Evolutionary conservation across 2,888 invertebrate genomes (phyloP).

Genomic region (Antheraea assamensis): DNA sequence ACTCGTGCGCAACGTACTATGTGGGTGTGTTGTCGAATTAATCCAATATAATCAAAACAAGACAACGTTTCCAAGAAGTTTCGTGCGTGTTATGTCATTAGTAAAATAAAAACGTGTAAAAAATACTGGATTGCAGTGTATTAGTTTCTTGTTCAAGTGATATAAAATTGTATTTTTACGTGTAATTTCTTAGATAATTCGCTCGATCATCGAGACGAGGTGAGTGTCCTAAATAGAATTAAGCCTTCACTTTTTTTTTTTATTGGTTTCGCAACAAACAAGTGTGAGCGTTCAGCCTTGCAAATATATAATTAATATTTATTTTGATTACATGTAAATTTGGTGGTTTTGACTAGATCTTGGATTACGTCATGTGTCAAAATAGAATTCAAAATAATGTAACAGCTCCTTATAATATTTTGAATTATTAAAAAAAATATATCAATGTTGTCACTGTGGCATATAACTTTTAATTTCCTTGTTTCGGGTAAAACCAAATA

Average conservation of each 20-base stretch:
- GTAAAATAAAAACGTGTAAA: background rate
- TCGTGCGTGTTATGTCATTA: slow-evolving; percentile 10
- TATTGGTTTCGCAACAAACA: slow-evolving; percentile 5
- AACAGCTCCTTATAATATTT: background rate
- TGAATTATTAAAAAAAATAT: too few relatives aligned
- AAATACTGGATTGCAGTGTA: slow-evolving; percentile 15
- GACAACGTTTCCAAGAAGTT: slow-evolving; percentile 5
- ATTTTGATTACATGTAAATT: background rate
- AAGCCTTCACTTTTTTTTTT: slow-evolving; percentile 11
- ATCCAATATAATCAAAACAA: background rate
- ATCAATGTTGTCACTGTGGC: too few relatives aligned
- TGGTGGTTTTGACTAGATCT: background rate
- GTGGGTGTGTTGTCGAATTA: background rate
- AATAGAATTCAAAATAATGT: background rate
- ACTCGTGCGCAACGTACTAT: slow-evolving; percentile 3
- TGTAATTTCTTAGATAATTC: slow-evolving; percentile 6
- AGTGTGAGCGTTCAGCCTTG: slow-evolving; percentile 3
- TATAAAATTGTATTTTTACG: background rate
- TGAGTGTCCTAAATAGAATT: slow-evolving; percentile 15
- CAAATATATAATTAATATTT: background rate
- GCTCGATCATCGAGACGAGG: slow-evolving; percentile 8
- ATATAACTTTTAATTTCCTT: background rate
- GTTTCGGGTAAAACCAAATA: background rate
- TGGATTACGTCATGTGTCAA: background rate
- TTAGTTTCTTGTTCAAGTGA: background rate